Conservation (phyloP, 2,113 vertebrate species). For the Addax nasomaculatus region DNA sequence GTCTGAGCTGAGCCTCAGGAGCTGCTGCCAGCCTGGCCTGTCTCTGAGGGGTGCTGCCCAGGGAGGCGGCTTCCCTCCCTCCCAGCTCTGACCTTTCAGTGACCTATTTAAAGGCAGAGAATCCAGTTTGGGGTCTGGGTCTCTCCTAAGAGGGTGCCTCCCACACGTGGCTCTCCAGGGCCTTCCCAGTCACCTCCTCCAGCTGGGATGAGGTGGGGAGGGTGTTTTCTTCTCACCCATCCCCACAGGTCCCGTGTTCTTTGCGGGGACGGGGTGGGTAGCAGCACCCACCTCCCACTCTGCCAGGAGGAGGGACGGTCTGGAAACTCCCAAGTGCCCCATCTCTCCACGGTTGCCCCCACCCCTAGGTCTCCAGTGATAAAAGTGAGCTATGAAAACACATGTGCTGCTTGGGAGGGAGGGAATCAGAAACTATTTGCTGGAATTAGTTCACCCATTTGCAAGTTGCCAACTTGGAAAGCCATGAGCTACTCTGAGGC, state of each 20-base stretch:
- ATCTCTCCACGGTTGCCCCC: not conserved
- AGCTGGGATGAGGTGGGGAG: too few relatives aligned
- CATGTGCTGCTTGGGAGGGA: not conserved
- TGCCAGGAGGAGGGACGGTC: not conserved
- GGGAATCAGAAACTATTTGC: not conserved
- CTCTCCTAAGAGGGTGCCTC: not conserved
- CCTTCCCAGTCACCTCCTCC: not conserved
- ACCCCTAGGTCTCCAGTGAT: not conserved
- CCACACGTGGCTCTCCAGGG: not conserved
- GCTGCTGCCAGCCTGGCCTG: not conserved
- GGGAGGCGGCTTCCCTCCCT: not conserved
- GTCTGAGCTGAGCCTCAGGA: not conserved
- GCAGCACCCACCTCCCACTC: not conserved
- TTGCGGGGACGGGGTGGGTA: fast-evolving
- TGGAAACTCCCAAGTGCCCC: not conserved
- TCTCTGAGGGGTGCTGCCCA: not conserved
- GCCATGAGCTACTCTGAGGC: not conserved
- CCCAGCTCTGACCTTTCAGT: not conserved
- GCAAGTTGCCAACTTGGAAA: conserved; percentile 49
- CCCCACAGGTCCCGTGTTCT: not conserved
- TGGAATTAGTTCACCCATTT: conserved; percentile 25
- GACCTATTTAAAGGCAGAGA: conserved; percentile 12
- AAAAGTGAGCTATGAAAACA: not conserved
- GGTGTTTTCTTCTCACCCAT: not conserved
- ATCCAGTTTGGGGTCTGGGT: not conserved